A percentile compares a stretch with the other conserved stretches of the same genome.
These are phyloP conservation scores for Coenobita brevimanus DNA, from an alignment of 1,140 invertebrate species.

Conservation along the genomic window DNA sequence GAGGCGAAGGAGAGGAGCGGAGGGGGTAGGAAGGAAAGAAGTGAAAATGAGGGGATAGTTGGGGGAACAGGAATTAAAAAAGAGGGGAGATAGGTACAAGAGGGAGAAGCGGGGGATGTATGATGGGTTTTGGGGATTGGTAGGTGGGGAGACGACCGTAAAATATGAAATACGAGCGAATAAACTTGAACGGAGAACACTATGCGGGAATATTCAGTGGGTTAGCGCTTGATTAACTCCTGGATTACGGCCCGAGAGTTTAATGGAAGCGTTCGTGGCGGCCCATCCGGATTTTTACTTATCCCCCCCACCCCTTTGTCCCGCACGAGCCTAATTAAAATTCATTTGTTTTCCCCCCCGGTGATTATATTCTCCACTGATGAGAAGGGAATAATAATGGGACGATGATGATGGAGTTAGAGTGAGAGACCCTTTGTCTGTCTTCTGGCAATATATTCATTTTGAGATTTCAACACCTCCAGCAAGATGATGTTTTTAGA, in stretches of 20 bases:
- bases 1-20: neutral
- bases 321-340: constrained; percentile 4
- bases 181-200: constrained; percentile 49
- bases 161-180: constrained; percentile 49
- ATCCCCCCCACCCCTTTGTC: too few relatives aligned
- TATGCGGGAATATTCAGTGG: constrained; percentile 29
- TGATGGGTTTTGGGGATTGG: too few relatives aligned
- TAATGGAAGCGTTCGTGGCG: constrained; percentile 22
- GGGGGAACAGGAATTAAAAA: too few relatives aligned
- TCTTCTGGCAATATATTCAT: too few relatives aligned
- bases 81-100: neutral
- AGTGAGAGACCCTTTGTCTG: too few relatives aligned
- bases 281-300: too few relatives aligned
- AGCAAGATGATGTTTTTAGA: too few relatives aligned
- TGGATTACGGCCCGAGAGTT: constrained; percentile 28
- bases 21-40: neutral
- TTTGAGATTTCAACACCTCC: too few relatives aligned
- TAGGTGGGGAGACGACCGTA: constrained; percentile 36
- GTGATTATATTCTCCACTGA: too few relatives aligned
- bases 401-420: neutral
- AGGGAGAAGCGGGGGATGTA: neutral
- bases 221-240: constrained; percentile 41
- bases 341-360: neutral
- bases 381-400: too few relatives aligned
- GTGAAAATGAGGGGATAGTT: neutral